These are phyloP conservation scores for Buteo buteo DNA, from an alignment of 2,113 vertebrate genomes.

Conservation along the genomic window DNA sequence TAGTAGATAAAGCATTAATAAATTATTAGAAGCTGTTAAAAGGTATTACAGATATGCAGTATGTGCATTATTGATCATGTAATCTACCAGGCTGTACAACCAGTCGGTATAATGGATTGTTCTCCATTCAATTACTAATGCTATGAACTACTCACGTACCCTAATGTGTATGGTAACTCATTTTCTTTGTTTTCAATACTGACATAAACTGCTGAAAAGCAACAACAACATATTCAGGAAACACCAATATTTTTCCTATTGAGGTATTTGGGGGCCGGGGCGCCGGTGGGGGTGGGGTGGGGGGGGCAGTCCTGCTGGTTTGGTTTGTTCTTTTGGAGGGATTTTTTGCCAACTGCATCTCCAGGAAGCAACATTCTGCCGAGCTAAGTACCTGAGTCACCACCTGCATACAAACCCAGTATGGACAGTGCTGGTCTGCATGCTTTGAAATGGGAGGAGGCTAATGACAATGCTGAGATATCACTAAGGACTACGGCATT, in stretches of 20 bases:
- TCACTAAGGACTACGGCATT: rapidly evolving
- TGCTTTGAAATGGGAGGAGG: neutral
- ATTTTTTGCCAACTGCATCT: neutral
- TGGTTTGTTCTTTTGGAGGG: neutral
- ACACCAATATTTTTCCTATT: neutral
- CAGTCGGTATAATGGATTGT: neutral
- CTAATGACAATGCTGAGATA: neutral
- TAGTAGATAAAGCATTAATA: conserved; percentile 29
- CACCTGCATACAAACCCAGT: neutral
- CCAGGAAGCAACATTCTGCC: neutral
- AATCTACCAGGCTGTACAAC: neutral
- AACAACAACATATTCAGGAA: neutral
- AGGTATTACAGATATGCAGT: conserved; percentile 30
- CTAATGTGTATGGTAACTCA: neutral
- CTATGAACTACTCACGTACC: rapidly evolving
- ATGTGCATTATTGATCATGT: conserved; percentile 34
- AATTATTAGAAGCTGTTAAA: conserved; percentile 29
- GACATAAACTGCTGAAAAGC: neutral
- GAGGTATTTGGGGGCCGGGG: neutral
- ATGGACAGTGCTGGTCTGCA: neutral
- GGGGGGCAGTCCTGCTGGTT: neutral
- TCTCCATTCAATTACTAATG: neutral
- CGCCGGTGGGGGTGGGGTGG: no score
- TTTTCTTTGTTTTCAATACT: neutral
- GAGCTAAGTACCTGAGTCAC: neutral